These are phyloP conservation scores for Nyctibius bracteatus DNA, from an alignment of 2,113 vertebrate species.

Conservation along the genomic window DNA sequence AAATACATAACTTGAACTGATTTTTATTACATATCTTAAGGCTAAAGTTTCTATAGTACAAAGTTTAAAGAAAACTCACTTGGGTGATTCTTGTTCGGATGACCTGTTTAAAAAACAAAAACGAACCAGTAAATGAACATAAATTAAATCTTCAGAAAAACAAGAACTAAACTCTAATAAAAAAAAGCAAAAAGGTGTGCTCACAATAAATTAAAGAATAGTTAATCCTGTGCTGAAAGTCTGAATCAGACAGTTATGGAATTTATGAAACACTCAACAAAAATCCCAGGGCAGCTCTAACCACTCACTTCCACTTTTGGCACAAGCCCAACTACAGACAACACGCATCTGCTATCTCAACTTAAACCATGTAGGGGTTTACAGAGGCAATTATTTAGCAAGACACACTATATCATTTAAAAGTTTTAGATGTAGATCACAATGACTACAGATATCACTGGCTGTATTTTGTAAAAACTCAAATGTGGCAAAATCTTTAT, in stretches of 20 bases:
- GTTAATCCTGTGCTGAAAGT: not conserved
- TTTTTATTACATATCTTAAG: not conserved
- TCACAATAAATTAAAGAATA: not conserved
- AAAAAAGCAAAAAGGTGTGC: not conserved
- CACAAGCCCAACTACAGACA: not conserved
- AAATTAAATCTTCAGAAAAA: not conserved
- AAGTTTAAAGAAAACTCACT: constrained; percentile 54
- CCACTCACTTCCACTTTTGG: not conserved
- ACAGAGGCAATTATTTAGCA: not conserved
- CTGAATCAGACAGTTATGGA: not conserved
- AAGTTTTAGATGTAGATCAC: not conserved
- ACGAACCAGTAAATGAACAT: not conserved
- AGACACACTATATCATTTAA: not conserved
- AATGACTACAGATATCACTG: not conserved
- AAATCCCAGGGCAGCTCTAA: not conserved
- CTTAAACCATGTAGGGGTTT: not conserved
- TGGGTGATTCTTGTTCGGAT: constrained; percentile 68
- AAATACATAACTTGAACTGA: too few relatives aligned
- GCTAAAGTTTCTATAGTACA: not conserved
- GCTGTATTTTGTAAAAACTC: not conserved
- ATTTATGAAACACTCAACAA: not conserved
- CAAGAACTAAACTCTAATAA: not conserved
- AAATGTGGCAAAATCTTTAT: not conserved
- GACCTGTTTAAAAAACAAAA: constrained; percentile 41
- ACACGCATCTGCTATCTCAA: not conserved